Percentiles rank a stretch among this genome's conserved stretches.
phyloP scores from a whole-genome alignment of 2,797 vertebrate species.

The Pantherophis alleghaniensis region DNA sequence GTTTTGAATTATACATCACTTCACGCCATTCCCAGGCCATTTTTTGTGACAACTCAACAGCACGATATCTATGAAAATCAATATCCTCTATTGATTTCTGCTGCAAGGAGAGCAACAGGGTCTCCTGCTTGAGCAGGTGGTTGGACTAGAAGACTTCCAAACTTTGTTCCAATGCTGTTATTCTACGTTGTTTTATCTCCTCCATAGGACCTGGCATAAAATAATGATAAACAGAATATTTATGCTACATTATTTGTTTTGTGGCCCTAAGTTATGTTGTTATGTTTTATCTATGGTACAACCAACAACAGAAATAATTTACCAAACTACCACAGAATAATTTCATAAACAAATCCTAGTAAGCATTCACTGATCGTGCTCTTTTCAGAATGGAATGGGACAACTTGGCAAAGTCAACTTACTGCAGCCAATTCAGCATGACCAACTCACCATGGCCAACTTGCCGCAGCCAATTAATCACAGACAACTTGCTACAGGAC shows the following conservation, averaged over 20 bases:
- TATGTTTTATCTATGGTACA: conserved; percentile 11
- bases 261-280: background rate
- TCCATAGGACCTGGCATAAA: background rate
- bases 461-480: no score
- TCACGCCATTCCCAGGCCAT: background rate
- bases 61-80: background rate
- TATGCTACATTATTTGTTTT: background rate
- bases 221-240: background rate
- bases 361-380: background rate
- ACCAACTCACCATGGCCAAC: no score
- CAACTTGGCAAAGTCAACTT: no score
- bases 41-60: background rate
- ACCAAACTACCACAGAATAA: background rate
- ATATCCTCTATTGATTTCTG: background rate
- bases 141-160: background rate
- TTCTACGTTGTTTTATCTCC: background rate
- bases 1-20: background rate
- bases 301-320: background rate
- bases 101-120: background rate
- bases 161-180: background rate
- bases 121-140: background rate
- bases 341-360: background rate
- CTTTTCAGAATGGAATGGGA: background rate
- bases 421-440: no score
- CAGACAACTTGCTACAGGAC: no score